A percentile compares a stretch with the other conserved stretches of the same genome.
Conservation (phyloP, 92 coral and sea anemone genomes). For the Parazoanthus darwini region DNA sequence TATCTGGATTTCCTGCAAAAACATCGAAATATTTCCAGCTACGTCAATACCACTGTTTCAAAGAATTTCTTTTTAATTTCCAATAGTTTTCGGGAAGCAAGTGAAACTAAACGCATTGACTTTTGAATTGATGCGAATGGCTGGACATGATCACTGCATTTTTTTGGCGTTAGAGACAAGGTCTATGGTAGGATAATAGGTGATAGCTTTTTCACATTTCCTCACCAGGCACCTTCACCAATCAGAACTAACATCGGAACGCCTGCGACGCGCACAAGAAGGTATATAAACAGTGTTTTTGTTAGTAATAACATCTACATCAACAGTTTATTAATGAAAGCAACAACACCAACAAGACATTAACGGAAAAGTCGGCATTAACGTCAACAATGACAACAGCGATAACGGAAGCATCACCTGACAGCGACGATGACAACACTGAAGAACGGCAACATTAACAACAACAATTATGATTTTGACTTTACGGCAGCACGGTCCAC, state of each 20-base stretch:
- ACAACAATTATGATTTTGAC: no score
- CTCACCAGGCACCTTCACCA: slow-evolving; percentile 59
- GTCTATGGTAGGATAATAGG: no score
- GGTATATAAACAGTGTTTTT: slow-evolving; percentile 50
- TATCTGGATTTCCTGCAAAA: background rate
- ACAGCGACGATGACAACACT: no score
- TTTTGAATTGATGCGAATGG: background rate
- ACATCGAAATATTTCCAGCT: background rate
- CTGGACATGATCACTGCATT: background rate
- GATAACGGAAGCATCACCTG: background rate
- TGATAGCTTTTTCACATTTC: background rate
- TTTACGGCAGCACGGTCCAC: background rate
- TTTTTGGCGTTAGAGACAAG: background rate
- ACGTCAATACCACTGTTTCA: background rate
- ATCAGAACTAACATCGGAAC: slow-evolving; percentile 68
- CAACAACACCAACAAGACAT: background rate
- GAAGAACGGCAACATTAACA: background rate
- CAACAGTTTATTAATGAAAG: background rate
- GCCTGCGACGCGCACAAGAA: slow-evolving; percentile 86
- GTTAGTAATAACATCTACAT: background rate
- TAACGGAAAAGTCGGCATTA: background rate
- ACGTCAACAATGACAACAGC: background rate
- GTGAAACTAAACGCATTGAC: background rate
- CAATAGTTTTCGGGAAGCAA: background rate
- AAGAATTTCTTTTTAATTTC: background rate